Base-by-base conservation (phyloP, 2,888 invertebrate genomes). In the Branchipolynoe longqiensis region DNA sequence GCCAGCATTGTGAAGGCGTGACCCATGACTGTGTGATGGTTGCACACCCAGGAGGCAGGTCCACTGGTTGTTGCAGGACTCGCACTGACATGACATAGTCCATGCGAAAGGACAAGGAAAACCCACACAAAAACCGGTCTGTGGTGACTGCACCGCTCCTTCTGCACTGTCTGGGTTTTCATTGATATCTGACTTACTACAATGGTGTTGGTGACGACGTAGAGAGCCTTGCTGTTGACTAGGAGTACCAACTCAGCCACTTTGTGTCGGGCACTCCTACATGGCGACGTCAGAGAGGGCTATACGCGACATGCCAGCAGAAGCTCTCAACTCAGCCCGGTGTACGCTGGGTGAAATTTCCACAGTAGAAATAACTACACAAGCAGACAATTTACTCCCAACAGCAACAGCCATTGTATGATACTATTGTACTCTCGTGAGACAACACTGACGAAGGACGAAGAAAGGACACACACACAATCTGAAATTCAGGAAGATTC, bases 281-380 rank as follows among this genome's bases (percentile, higher is more conserved):
- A 18, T 69, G 69, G 69, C 69, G 69, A 69, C 36, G 12, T 38
- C 69, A 14, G 2, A n/a, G 69, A 69, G 69, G 22, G 69, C 69
- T 22, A 38, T n/a, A 12, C 36, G 69, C 69, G n/a, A n/a, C 69
- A 69, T 31, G 36, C 69, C 69, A 69, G 69, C 69, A 69, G 36
- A 18, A 18, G 69, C 69, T 38, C 69, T 69, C 69, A 36, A 69
- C 36, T 69, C 69, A 38, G 38, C 38, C 69, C 69, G 69, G 69
- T 69, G 69, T 22, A 69, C 38, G 69, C 69, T 69, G 36, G 69
- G 38, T 31, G 25, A 12, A 48, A 28, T 62, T 62, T 31, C 62
- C 62, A 62, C 62, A 62, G 62, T 62, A 62, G 25, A 28, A 56
- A 62, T n/a, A n/a, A n/a, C n/a, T n/a, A n/a, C 62, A 62, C 31